Evolutionary conservation across 2,113 vertebrate species (phyloP).

Genomic region (Saguinus imperator): DNA sequence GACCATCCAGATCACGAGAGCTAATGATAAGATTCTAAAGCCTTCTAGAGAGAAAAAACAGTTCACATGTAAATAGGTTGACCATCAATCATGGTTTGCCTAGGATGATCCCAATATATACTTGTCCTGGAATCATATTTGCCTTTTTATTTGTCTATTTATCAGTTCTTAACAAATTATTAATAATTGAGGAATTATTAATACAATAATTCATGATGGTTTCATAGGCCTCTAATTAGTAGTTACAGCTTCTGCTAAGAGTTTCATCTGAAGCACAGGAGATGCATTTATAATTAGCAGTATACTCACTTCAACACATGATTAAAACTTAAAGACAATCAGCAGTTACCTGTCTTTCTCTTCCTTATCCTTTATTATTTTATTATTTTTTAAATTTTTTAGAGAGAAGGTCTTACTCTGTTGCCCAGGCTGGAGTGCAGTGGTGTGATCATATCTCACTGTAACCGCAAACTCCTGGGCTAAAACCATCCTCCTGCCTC

Average conservation of each 20-base stretch:
- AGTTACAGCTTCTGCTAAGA: neutral
- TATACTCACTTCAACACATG: neutral
- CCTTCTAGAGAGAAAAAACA: neutral
- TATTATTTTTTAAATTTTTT: too few relatives aligned
- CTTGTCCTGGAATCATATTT: neutral
- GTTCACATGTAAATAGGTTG: neutral
- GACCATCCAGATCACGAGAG: neutral
- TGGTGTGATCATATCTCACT: too few relatives aligned
- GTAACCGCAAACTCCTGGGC: too few relatives aligned
- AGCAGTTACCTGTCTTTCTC: neutral
- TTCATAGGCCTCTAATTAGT: neutral
- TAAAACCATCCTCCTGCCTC: too few relatives aligned
- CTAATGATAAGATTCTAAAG: too few relatives aligned
- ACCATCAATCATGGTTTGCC: neutral
- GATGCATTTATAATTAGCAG: neutral
- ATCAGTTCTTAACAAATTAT: neutral
- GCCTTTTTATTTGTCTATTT: neutral
- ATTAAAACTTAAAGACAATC: neutral
- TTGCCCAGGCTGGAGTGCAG: too few relatives aligned
- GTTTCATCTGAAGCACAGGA: neutral
- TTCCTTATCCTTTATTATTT: neutral
- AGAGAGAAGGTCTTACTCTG: too few relatives aligned
- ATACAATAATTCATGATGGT: neutral
- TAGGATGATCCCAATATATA: neutral
- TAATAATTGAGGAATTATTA: too few relatives aligned